Evolutionary conservation across 2,888 invertebrate species (phyloP), one percentile per base, ranked within the genome.

Genomic region (Eupeodes latifasciatus): DNA sequence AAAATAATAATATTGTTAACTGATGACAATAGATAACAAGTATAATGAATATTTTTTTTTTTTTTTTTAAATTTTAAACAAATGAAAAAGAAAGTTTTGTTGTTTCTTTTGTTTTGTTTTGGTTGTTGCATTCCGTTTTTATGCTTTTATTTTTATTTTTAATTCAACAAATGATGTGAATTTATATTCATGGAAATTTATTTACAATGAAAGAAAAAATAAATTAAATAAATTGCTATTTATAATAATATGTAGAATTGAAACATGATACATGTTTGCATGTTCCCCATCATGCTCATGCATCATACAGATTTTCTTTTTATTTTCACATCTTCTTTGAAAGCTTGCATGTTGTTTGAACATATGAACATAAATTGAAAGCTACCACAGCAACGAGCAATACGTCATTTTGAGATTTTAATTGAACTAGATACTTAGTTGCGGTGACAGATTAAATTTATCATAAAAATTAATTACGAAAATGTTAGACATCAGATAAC

Each of bases 51-150:
- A 27, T 12, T 16, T 64, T 12, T 47, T 44, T 40, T 44, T 19
- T 19, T 19, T 19, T 19, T 64, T 51, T 69, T 36, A 0, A 51
- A 36, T 34, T 80, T 53, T 2, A 27, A 55, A 69, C 77, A 47
- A 78, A 88, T 84, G 88, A 88, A 88, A 88, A 85, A 88, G 85
- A 85, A 88, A 88, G 85, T 85, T 88, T 81, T 75, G 62, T 81
- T 74, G 67, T 36, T 66, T 79, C 14, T 74, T 74, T 74, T 57
- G 27, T 16, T 49, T 61, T 34, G 71, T 69, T 40, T 40, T 40
- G 40, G 40, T 40, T 40, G 51, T 62, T 66, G n/a, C 67, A 55
- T 47, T 71, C 64, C 51, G 16, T 11, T 66, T 85, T 59, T 44
- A 34, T 72, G 44, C 80, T 19, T 47, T 59, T n/a, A 10, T 6